A percentile compares a stretch with the other conserved stretches of the same genome.
Evolutionary conservation across 2,888 invertebrate genomes (phyloP).

Genomic region (Hirtodrosophila duncani): DNA sequence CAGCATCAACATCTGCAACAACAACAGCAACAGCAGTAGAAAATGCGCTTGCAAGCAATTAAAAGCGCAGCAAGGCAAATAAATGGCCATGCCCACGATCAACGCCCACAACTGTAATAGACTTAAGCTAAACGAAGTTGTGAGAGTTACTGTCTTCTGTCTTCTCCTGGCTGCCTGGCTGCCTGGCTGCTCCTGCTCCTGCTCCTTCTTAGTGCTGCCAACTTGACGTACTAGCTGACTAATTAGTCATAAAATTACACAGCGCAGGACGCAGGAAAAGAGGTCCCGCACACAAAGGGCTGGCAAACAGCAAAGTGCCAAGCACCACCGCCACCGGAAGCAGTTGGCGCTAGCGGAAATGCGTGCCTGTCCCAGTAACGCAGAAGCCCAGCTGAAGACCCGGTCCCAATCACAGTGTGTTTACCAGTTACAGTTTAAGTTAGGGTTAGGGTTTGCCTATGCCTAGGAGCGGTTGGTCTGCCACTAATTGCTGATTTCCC

Average conservation of each 20-base stretch:
- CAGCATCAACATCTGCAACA: background rate
- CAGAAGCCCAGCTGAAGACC: background rate
- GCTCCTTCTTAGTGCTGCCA: conserved; percentile 43
- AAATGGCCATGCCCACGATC: conserved; percentile 50
- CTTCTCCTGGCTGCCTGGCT: too few species aligned
- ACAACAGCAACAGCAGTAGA: conserved; percentile 21
- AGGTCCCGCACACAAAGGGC: conserved; percentile 46
- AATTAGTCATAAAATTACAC: conserved; percentile 73
- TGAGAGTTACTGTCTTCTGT: conserved; percentile 9
- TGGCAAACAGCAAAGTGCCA: conserved; percentile 57
- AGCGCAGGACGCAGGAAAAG: conserved; percentile 17
- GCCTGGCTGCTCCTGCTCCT: background rate
- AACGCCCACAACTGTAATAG: conserved; percentile 42
- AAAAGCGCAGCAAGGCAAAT: conserved; percentile 67
- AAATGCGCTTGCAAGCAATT: conserved; percentile 61
- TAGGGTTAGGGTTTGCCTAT: conserved; percentile 18
- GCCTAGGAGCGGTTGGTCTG: conserved; percentile 37
- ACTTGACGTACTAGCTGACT: conserved; percentile 67
- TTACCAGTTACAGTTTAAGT: too few species aligned
- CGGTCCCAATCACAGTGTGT: too few species aligned
- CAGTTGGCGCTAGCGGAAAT: conserved; percentile 66
- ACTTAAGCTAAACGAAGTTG: conserved; percentile 47
- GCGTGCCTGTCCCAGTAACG: conserved; percentile 43
- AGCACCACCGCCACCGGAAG: conserved; percentile 49
- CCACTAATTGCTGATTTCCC: conserved; percentile 70